phyloP scores from a whole-genome alignment of 2,113 vertebrate genomes.

The Lepisosteus oculatus region DNA sequence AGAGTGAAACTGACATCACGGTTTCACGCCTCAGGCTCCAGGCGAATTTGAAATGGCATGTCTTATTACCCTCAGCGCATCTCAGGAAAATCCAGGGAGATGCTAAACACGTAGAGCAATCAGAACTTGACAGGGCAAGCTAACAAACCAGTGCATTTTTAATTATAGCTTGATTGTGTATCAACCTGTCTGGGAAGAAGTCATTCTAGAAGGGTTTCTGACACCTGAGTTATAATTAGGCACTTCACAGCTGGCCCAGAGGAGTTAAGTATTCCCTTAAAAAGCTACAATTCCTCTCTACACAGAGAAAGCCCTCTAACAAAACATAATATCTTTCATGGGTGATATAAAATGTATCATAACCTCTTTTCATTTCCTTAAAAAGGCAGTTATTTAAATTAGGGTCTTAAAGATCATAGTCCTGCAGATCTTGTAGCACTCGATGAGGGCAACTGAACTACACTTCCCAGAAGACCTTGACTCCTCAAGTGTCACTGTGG shows the following conservation, averaged over 20 bases:
- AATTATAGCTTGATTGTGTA: slow-evolving; percentile 15
- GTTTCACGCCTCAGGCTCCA: slow-evolving; percentile 20
- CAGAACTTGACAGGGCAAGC: slow-evolving; percentile 15
- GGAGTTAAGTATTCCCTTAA: too few relatives aligned
- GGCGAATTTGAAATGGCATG: slow-evolving; percentile 42
- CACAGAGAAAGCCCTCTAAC: too few relatives aligned
- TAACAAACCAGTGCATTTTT: slow-evolving; percentile 26
- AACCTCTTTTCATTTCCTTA: too few relatives aligned
- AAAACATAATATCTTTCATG: too few relatives aligned
- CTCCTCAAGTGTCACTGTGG: too few relatives aligned
- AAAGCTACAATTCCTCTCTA: too few relatives aligned
- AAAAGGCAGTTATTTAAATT: too few relatives aligned
- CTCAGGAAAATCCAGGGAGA: slow-evolving; percentile 16
- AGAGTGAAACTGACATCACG: background rate
- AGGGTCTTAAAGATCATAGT: too few relatives aligned
- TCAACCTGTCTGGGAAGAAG: slow-evolving; percentile 8
- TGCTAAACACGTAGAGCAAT: slow-evolving; percentile 12
- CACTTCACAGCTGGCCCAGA: background rate
- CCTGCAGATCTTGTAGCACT: too few relatives aligned
- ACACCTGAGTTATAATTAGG: background rate
- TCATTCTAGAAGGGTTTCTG: background rate
- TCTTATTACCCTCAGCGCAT: slow-evolving; percentile 29
- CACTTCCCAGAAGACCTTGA: too few relatives aligned
- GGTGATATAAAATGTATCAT: too few relatives aligned
- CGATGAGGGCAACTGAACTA: too few relatives aligned